These are phyloP conservation scores for Mustelus asterias DNA, from an alignment of 2,113 vertebrate species.

Conservation along the genomic window DNA sequence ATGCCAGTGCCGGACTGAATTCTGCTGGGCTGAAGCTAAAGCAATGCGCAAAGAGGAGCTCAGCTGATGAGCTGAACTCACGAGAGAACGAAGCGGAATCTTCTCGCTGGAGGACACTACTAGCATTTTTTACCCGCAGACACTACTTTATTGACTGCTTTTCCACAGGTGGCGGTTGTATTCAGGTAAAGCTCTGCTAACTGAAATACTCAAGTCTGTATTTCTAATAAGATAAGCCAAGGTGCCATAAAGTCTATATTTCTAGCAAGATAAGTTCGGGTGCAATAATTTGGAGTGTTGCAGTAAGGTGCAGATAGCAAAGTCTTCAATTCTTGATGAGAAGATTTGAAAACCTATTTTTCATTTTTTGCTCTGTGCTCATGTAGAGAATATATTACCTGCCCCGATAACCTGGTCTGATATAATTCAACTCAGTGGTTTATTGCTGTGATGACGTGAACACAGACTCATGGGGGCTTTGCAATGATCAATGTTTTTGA, in stretches of 20 bases:
- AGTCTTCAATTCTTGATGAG: background rate
- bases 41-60: slow-evolving; percentile 80
- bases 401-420: background rate
- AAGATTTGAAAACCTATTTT: background rate
- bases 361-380: background rate
- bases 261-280: background rate
- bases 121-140: slow-evolving; percentile 85
- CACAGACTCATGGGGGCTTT: background rate
- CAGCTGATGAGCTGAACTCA: slow-evolving; percentile 70
- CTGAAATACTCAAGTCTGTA: background rate
- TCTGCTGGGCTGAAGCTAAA: slow-evolving; percentile 77
- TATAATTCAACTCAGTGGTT: background rate
- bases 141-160: slow-evolving; percentile 94
- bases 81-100: slow-evolving; percentile 58
- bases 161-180: slow-evolving; percentile 68
- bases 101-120: slow-evolving; percentile 90
- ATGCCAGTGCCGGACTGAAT: slow-evolving; percentile 69
- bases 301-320: background rate
- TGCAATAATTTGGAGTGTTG: background rate
- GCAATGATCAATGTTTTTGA: no score
- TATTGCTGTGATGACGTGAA: background rate
- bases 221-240: background rate
- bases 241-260: background rate
- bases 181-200: slow-evolving; percentile 78
- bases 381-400: no score